Conservation (phyloP, 35 echinoderm and acorn worm genomes). For the Nesometra sesokonis region DNA sequence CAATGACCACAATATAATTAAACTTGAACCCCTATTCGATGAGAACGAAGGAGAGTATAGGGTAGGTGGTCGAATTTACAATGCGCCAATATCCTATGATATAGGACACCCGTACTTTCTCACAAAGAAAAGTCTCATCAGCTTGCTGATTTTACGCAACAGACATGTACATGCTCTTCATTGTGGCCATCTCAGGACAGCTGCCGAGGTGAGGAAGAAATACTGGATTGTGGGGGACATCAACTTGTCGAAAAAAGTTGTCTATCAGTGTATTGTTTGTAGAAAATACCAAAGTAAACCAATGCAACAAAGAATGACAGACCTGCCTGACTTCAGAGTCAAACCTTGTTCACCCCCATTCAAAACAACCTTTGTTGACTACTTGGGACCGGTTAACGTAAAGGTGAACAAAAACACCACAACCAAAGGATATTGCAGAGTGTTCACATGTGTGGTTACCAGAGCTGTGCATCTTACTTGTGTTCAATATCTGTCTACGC, state of each 20-base stretch:
- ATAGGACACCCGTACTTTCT: constrained; percentile 31
- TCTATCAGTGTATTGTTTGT: constrained; percentile 38
- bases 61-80: constrained; percentile 35
- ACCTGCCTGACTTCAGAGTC: constrained; percentile 41
- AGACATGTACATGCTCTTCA: constrained; percentile 37
- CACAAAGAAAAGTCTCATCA: constrained; percentile 33
- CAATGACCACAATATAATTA: constrained; percentile 35
- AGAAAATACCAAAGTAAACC: constrained; percentile 36
- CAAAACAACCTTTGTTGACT: constrained; percentile 57
- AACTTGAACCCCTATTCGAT: constrained; percentile 47
- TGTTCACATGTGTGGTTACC: constrained; percentile 31
- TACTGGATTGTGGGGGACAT: constrained; percentile 19
- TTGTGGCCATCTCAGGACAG: constrained; percentile 33
- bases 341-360: constrained; percentile 48
- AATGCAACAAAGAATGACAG: constrained; percentile 46
- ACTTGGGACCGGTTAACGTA: constrained; percentile 58
- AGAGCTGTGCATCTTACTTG: constrained; percentile 38
- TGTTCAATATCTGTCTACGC: constrained; percentile 60
- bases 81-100: constrained; percentile 30
- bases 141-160: constrained; percentile 33
- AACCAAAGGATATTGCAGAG: constrained; percentile 58
- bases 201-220: constrained; percentile 34
- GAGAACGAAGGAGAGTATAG: constrained; percentile 26
- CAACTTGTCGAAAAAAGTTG: constrained; percentile 11
- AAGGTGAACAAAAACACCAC: constrained; percentile 67